These are phyloP conservation scores for Caranx ignobilis DNA, from an alignment of 2,113 vertebrate genomes.

Conservation along the genomic window DNA sequence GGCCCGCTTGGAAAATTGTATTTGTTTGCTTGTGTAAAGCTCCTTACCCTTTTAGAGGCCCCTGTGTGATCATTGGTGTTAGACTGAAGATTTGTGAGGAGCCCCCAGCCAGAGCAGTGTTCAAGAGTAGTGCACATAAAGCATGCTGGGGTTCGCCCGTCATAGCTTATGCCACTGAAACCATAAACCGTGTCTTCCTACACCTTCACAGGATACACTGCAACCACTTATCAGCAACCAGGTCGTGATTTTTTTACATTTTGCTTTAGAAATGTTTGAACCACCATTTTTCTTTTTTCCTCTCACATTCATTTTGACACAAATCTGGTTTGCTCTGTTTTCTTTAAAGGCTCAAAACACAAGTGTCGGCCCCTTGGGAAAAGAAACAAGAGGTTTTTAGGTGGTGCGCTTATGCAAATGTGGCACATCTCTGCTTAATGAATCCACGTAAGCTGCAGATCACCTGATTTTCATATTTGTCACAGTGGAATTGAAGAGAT, in stretches of 20 bases:
- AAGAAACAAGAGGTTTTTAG: slow-evolving; percentile 16
- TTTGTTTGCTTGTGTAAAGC: slow-evolving; percentile 74
- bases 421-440: neutral
- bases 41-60: slow-evolving; percentile 71
- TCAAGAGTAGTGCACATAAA: slow-evolving; percentile 69
- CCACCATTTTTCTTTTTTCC: neutral
- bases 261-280: slow-evolving; percentile 14
- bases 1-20: slow-evolving; percentile 63
- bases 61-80: slow-evolving; percentile 73
- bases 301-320: neutral
- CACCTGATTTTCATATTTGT: neutral
- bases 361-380: too few species aligned
- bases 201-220: slow-evolving; percentile 37
- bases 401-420: neutral
- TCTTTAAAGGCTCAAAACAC: too few species aligned
- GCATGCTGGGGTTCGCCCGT: slow-evolving; percentile 59
- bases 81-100: slow-evolving; percentile 78
- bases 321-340: neutral
- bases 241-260: slow-evolving; percentile 22
- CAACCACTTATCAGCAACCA: slow-evolving; percentile 25
- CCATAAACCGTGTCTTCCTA: slow-evolving; percentile 64
- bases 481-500: neutral
- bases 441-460: neutral
- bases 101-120: slow-evolving; percentile 54
- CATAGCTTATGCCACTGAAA: slow-evolving; percentile 60